A percentile compares a stretch with the other conserved stretches of the same genome.
phyloP scores from a whole-genome alignment of 2,797 vertebrate genomes.

The Trachurus trachurus region DNA sequence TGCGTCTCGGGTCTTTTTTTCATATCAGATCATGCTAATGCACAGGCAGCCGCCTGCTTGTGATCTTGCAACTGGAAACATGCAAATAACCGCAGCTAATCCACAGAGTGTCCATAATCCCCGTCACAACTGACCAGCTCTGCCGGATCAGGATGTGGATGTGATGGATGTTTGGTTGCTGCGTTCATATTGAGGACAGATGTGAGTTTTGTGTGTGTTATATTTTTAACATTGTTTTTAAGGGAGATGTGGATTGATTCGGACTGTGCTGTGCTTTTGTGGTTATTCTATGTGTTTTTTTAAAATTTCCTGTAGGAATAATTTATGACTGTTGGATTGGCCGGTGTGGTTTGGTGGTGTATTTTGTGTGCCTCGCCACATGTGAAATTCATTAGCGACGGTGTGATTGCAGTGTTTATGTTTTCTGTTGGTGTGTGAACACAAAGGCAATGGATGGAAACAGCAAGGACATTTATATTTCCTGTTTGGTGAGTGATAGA shows the following conservation, averaged over 20 bases:
- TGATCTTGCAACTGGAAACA: conserved; percentile 63
- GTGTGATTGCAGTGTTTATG: conserved; percentile 39
- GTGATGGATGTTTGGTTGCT: conserved; percentile 11
- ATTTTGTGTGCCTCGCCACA: conserved; percentile 34
- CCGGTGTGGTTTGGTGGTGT: conserved; percentile 26
- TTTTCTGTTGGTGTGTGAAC: conserved; percentile 37
- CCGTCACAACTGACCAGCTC: conserved; percentile 51
- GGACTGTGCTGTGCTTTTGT: conserved; percentile 23
- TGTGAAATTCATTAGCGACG: conserved; percentile 50
- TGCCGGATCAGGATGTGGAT: conserved; percentile 45
- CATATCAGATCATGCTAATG: conserved; percentile 63
- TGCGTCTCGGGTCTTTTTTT: conserved; percentile 22
- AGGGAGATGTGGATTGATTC: conserved; percentile 6
- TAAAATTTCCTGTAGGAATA: conserved; percentile 14
- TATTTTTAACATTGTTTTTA: background rate
- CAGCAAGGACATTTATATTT: conserved; percentile 50
- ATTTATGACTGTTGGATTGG: conserved; percentile 39
- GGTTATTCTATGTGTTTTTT: conserved; percentile 34
- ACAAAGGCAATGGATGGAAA: conserved; percentile 25
- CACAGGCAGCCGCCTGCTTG: conserved; percentile 35
- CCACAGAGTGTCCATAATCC: conserved; percentile 68
- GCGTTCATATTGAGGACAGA: conserved; percentile 9
- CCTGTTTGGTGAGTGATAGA: conserved; percentile 57
- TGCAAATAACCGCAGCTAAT: conserved; percentile 67
- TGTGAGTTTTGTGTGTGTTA: conserved; percentile 2